These are phyloP conservation scores for Aphelinus certus DNA, from an alignment of 1,140 invertebrate species.

Conservation along the genomic window DNA sequence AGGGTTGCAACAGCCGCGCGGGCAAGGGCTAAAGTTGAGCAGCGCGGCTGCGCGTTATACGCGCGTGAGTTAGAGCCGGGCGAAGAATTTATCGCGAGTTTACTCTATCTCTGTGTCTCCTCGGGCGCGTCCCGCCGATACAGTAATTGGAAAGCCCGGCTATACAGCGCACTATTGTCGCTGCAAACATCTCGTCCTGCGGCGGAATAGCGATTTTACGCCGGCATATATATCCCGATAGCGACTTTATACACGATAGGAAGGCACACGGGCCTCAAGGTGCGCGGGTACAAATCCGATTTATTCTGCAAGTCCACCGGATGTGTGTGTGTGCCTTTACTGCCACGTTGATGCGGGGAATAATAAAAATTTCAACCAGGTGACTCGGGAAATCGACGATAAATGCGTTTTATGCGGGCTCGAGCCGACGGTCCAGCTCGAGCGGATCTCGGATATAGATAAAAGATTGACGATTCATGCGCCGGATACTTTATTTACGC, in stretches of 20 bases:
- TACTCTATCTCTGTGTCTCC: neutral
- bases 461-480: constrained; percentile 18
- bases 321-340: neutral
- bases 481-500: constrained; percentile 13
- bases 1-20: neutral
- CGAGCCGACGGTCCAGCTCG: too few species aligned
- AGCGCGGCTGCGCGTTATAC: neutral
- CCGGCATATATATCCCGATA: too few species aligned
- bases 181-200: neutral
- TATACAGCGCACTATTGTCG: neutral
- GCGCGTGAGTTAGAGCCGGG: neutral
- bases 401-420: constrained; percentile 12
- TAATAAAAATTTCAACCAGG: constrained; percentile 23
- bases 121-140: neutral
- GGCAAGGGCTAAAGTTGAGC: neutral
- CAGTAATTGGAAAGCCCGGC: constrained; percentile 15
- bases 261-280: too few species aligned
- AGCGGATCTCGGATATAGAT: neutral
- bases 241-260: too few species aligned
- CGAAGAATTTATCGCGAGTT: constrained; percentile 19
- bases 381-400: constrained; percentile 17
- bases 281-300: too few species aligned
- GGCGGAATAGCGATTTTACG: neutral
- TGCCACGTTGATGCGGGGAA: neutral
- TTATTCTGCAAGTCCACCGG: neutral